Evolutionary conservation across 1,140 invertebrate genomes (phyloP), one percentile per base, ranked within the genome.

Genomic region (Akabosia matsudoensis): DNA sequence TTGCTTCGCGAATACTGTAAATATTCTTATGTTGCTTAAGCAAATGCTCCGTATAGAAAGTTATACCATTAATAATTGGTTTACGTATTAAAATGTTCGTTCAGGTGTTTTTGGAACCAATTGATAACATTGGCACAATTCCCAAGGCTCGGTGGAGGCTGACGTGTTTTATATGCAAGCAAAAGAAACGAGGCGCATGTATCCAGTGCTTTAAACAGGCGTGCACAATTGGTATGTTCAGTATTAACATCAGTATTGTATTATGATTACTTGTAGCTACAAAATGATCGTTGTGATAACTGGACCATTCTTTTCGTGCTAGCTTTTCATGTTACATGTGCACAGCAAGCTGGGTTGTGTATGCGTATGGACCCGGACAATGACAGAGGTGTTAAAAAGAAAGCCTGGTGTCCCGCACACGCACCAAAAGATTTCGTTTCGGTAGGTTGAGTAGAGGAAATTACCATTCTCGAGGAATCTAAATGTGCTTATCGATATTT

Each of bases 311-410:
- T 56, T 31, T 76, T 79, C 77, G 24, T 72, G 78, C 24, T 78
- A 73, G 97, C 97, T 4, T 99, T 99, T 86, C 97, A 99, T 85
- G 97, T 99, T 0, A 99, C 97, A 0, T 99, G 97, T 86, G 97
- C 97, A 0, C 97, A 98, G 84, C 95, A 97, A 84, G 96, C 96
- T 70, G 96, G 97, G 74, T 86, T 95, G 0, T 92, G 85, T 87
- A 98, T 99, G 97, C 93, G 96, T 84, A 97, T 99, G 91, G 93
- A 98, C 37, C 37, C 37, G 18, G 83, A 95, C 94, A 0, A 91
- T 95, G 0, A 89, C 92, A 82, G 89, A 91, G 0, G 93, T 78
- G 95, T 98, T 0, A 91, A 96, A 79, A 98, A 98, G 85, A 96
- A 94, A 79, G 97, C 97, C 16, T 99, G 92, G 84, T 99, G 97